Evolutionary conservation across 1,140 invertebrate genomes (phyloP), one percentile per base, ranked within the genome.

Genomic region (Cecropterus lyciades): DNA sequence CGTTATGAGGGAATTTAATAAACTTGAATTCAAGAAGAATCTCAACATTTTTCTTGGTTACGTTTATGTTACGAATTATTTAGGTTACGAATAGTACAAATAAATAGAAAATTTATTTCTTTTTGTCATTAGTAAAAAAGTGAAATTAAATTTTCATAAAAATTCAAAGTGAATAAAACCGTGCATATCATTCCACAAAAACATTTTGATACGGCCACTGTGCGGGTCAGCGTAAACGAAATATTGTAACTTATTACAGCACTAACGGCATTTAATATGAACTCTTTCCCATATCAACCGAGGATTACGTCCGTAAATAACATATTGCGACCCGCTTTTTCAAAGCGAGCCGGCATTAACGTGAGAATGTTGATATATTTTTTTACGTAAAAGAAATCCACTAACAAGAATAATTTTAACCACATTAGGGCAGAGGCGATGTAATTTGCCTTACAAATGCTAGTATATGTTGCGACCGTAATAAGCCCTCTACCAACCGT

Each of bases 391-490:
- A 71, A 70, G 33, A 70, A 72, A 70, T 62, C 20, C 33, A 46
- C 59, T 55, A 69, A 62, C 65, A 72, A 64, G 64, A 56, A 70
- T 77, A 75, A 75, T 80, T 70, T 80, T 75, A 70, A 64, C 56
- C 42, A 65, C 49, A 74, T 77, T 75, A 79, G 67, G 73, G 60
- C 59, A 48, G 56, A 70, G 70, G 69, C 64, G n/a, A n/a, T 59
- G 72, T 82, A 82, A 84, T 84, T 80, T 82, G 75, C 73, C 63
- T 79, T 71, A 65, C 70, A 78, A 84, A 80, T 81, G 71, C 65
- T 71, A 67, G 62, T 79, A 70, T 78, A 59, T 73, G 57, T 59
- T n/a, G n/a, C 49, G 56, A 52, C 49, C 53, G 68, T 70, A 73
- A n/a, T n/a, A n/a, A n/a, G 57, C 57, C 57, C 27, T 60, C 57